Evolutionary conservation across 2,113 vertebrate species (phyloP), one percentile per base, ranked within the genome.

Genomic region (Syngnathus floridae): DNA sequence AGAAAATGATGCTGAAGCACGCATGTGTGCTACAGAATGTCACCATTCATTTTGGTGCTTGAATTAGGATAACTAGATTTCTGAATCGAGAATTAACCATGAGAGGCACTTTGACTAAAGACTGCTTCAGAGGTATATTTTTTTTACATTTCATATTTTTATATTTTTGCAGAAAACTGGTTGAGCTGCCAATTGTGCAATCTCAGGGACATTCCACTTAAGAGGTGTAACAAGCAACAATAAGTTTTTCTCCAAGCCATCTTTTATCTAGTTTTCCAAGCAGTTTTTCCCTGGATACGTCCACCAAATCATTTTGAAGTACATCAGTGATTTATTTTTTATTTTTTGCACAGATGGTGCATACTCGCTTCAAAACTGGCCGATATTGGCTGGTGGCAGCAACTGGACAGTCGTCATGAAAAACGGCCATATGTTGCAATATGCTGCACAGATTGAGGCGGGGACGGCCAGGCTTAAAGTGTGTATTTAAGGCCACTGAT

Each of bases 391-490:
- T 65, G 61, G 59, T 73, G 80, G 69, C 74, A 64, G 73, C 8
- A 66, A 73, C 75, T 85, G 83, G 86, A 84, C 84, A 67, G 78
- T 72, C 79, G 72, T 86, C 76, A 68, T 83, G 83, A 85, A 85
- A 85, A 84, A 65, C 56, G 14, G 48, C 83, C 87, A 89, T 88
- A 89, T 88, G 87, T 62, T 83, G 69, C 82, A 82, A 75, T 84
- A 79, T 83, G 86, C 69, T 59, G 74, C 73, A 74, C 86, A 86
- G 87, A 85, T 80, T 84, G 83, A 71, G 62, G 65, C 62, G 70
- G 68, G 54, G 71, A 67, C 41, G 54, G 59, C 13, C 38, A 14
- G 40, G 21, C 40, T 43, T 40, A 61, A 63, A 76, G 78, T 81
- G 75, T 51, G 76, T 77, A 65, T 80, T 82, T 80, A 76, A 81